Base-by-base conservation (phyloP, 2,113 vertebrate genomes). In the Muntiacus reevesi region DNA sequence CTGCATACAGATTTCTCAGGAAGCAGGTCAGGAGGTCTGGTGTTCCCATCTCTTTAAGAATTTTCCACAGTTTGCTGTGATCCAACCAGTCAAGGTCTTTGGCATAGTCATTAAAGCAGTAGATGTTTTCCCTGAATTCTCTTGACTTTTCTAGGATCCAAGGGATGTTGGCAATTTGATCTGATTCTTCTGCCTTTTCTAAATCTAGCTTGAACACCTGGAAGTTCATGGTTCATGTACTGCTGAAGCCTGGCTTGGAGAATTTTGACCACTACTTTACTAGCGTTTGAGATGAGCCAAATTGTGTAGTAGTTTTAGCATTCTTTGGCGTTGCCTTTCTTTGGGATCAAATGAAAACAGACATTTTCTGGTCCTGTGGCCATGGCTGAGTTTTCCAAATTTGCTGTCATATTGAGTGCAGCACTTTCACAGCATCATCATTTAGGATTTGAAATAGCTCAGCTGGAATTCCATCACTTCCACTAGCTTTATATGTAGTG, bases 321-420 rank as follows among this genome's bases (percentile, higher is more conserved):
- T 36, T 36, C 64, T 71, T 36, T 36, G 64, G 5, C n/a, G 23
- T 36, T 71, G n/a, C 19, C n/a, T 36, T 71, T 36, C 64, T 71
- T 71, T 71, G 64, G n/a, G 64, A 36, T 12, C 0, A 0, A 71
- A 36, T 36, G 64, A 36, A 71, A 71, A 71, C 0, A 0, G 64
- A 36, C 64, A 23, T 23, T 36, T 71, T 71, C 19, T 12, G 4
- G n/a, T 36, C n/a, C n/a, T 36, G 64, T 36, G 19, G 19, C 64
- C n/a, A 36, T 23, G 9, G n/a, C n/a, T 71, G n/a, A 36, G 9
- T 71, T 71, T 71, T 36, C 64, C 2, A 6, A 71, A 36, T 71
- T 71, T 71, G 64, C n/a, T 36, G 64, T 1, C 1, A 1, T 36
- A 71, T 21, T 36, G 64, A 71, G 64, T 36, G 19, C 9, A 36